Conservation (phyloP, 2,797 vertebrate species). For the Centroberyx gerrardi region DNA sequence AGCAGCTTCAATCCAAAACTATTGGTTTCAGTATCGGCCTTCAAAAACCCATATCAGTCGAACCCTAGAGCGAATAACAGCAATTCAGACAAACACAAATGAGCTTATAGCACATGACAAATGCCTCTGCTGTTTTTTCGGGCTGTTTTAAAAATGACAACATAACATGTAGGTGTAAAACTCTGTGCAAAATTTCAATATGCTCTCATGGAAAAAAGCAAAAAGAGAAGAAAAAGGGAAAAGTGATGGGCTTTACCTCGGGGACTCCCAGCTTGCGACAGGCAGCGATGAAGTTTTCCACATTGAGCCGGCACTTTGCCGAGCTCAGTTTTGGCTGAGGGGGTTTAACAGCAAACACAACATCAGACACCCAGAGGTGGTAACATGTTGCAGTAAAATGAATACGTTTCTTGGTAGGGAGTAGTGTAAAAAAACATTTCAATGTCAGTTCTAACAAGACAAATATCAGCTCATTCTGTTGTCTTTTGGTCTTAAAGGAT, state of each 20-base stretch:
- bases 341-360: slow-evolving; percentile 16
- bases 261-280: slow-evolving; percentile 91
- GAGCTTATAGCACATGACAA: slow-evolving; percentile 43
- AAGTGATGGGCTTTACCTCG: slow-evolving; percentile 82
- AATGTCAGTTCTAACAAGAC: too few species aligned
- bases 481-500: too few species aligned
- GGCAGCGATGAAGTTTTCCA: slow-evolving; percentile 91
- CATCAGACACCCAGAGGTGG: background rate
- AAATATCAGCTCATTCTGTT: too few species aligned
- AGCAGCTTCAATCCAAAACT: too few species aligned
- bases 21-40: too few species aligned
- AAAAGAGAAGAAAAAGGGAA: background rate
- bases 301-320: slow-evolving; percentile 90
- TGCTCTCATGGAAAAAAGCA: background rate
- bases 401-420: background rate
- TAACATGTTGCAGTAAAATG: background rate
- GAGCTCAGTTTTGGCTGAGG: slow-evolving; percentile 91
- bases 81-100: slow-evolving; percentile 22
- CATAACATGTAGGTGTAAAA: background rate
- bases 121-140: too few species aligned
- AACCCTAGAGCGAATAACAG: slow-evolving; percentile 11
- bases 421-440: too few species aligned
- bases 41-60: slow-evolving; percentile 20
- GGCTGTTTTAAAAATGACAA: background rate
- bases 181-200: background rate